A percentile compares a stretch with the other conserved stretches of the same genome.
phyloP scores from a whole-genome alignment of 2,888 invertebrate species.

The Amiota minor region DNA sequence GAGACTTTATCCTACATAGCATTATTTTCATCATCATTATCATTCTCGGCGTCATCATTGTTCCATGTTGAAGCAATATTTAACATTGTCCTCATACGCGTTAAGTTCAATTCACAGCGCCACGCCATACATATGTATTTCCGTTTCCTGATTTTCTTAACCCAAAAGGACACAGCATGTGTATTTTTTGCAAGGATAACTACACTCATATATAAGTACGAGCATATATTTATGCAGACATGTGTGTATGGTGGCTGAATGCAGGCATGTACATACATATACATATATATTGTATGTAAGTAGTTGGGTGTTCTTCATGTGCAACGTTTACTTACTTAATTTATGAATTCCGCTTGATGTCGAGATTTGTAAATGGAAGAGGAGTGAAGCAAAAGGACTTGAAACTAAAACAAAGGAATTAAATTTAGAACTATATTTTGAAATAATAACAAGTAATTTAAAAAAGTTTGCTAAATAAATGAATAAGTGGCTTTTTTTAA shows the following conservation, averaged over 20 bases:
- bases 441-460: no score
- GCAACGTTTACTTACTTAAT: slow-evolving; percentile 39
- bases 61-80: slow-evolving; percentile 38
- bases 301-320: slow-evolving; percentile 42
- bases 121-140: slow-evolving; percentile 62
- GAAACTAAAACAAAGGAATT: no score
- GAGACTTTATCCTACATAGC: not conserved
- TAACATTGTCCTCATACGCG: slow-evolving; percentile 49
- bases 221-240: slow-evolving; percentile 50
- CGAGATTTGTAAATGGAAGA: not conserved
- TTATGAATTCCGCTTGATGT: slow-evolving; percentile 49
- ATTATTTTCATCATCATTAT: not conserved
- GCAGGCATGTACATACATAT: no score
- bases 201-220: slow-evolving; percentile 1
- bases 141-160: slow-evolving; percentile 63
- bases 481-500: no score
- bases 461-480: no score
- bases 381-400: no score
- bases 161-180: slow-evolving; percentile 18
- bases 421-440: no score
- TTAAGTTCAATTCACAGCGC: slow-evolving; percentile 67
- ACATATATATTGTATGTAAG: no score
- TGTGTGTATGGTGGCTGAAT: slow-evolving; percentile 60
- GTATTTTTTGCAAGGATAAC: not conserved
- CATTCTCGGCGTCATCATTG: slow-evolving; percentile 36